phyloP scores from a whole-genome alignment of 2,797 vertebrate species.

The Coreius guichenoti region DNA sequence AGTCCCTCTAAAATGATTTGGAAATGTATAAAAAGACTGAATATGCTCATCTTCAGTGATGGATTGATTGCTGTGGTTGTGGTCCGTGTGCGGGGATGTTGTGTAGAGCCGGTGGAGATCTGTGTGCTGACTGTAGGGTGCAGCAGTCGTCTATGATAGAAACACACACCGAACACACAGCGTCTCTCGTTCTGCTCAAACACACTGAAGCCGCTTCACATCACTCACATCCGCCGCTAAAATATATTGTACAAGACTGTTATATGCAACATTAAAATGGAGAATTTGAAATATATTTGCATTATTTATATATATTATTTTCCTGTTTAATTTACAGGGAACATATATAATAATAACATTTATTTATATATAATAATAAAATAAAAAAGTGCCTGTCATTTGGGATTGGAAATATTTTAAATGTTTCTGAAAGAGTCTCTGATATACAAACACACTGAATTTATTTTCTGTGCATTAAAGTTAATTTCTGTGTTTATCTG shows the following conservation, averaged over 20 bases:
- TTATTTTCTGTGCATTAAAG: no score
- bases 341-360: rapidly evolving
- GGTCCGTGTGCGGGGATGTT: no score
- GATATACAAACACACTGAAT: no score
- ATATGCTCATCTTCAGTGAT: no score
- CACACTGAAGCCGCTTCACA: background rate
- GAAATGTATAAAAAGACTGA: no score
- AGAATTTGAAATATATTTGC: no score
- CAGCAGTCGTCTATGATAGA: slow-evolving; percentile 96
- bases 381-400: background rate
- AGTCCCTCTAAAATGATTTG: no score
- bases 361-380: no score
- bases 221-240: background rate
- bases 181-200: background rate
- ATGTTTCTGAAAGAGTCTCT: background rate
- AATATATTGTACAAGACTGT: no score
- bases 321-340: background rate
- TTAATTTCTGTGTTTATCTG: no score
- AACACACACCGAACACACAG: background rate
- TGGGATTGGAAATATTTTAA: background rate
- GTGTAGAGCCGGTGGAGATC: slow-evolving; percentile 50
- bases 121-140: slow-evolving; percentile 97
- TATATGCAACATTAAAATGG: background rate
- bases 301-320: background rate
- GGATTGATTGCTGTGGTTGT: no score